These are phyloP conservation scores for Perithous albicinctus DNA, from an alignment of 2,888 invertebrate genomes.

Conservation along the genomic window DNA sequence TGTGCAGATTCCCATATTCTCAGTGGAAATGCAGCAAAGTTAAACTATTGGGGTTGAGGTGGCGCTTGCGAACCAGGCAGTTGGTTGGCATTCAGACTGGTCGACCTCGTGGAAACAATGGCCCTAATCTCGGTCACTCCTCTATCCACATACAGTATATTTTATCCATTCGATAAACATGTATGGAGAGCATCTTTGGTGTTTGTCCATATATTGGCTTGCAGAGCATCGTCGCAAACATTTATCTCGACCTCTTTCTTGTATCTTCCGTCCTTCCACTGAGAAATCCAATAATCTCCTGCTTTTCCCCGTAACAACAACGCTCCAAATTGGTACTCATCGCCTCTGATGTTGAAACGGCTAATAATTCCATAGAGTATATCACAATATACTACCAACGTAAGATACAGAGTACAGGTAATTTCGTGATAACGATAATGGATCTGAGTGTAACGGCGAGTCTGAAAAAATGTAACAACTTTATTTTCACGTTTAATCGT, in stretches of 20 bases:
- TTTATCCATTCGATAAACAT: constrained; percentile 40
- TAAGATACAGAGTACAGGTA: constrained; percentile 17
- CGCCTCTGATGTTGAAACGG: neutral
- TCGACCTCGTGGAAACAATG: constrained; percentile 61
- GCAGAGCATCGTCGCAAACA: neutral
- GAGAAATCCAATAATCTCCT: constrained; percentile 37
- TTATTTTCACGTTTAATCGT: constrained; percentile 44
- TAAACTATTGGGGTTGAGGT: neutral
- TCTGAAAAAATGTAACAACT: constrained; percentile 28
- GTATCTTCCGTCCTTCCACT: constrained; percentile 1
- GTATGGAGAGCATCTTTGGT: neutral
- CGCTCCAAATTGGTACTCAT: constrained; percentile 8
- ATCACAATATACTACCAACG: neutral
- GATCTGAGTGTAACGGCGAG: constrained; percentile 16
- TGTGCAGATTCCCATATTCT: constrained; percentile 29
- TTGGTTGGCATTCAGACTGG: neutral
- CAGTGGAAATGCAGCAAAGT: constrained; percentile 17
- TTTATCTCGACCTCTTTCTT: neutral
- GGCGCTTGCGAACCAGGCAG: neutral
- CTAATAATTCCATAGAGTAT: neutral
- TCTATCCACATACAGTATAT: constrained; percentile 8
- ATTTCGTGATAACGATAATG: constrained; percentile 54
- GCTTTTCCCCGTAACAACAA: neutral
- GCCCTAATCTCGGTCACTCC: constrained; percentile 65
- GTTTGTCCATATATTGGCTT: neutral